Conservation (phyloP, 1,140 invertebrate genomes). For the Pentalonia nigronervosa region DNA sequence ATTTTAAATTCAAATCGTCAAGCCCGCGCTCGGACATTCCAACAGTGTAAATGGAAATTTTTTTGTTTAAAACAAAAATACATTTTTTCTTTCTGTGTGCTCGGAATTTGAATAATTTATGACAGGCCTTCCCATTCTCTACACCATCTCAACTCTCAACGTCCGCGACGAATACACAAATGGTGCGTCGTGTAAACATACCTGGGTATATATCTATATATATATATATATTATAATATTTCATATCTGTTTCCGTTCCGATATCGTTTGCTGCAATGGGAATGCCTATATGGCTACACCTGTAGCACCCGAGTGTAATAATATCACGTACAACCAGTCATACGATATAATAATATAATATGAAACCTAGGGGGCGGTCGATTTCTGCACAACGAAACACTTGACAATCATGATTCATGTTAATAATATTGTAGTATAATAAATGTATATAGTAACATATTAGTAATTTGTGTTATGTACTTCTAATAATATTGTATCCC, state of each 20-base stretch:
- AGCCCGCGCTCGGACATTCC: not conserved
- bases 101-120: constrained; percentile 50
- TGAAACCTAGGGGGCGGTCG: not conserved
- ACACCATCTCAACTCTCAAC: not conserved
- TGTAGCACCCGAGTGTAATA: not conserved
- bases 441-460: too few species aligned
- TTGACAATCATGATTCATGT: not conserved
- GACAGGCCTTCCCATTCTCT: not conserved
- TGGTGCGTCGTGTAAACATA: not conserved
- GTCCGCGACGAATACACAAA: constrained; percentile 21
- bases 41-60: constrained; percentile 5
- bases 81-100: not conserved
- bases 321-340: not conserved
- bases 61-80: not conserved
- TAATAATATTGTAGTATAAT: too few species aligned
- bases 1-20: constrained; percentile 34
- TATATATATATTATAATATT: not conserved
- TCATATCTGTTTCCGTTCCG: constrained; percentile 39
- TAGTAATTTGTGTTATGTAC: too few species aligned
- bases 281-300: not conserved
- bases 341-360: not conserved
- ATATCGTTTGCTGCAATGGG: not conserved
- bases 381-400: not conserved
- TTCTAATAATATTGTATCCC: not conserved
- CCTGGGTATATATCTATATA: not conserved